phyloP scores from a whole-genome alignment of 2,888 invertebrate species.

The Leptothorax acervorum region DNA sequence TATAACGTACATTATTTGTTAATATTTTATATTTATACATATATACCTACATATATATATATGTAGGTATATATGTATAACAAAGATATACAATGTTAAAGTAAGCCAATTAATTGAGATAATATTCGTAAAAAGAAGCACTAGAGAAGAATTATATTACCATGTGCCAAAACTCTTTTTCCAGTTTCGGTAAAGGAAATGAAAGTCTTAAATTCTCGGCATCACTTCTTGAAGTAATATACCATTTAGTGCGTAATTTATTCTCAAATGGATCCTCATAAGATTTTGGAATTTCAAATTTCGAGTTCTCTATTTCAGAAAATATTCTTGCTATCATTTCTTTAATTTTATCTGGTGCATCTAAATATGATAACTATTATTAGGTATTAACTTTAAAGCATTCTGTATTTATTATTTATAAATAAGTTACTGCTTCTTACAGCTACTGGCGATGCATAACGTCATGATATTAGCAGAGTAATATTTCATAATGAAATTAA shows the following conservation, averaged over 20 bases:
- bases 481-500: background rate
- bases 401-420: too few relatives aligned
- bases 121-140: background rate
- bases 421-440: background rate
- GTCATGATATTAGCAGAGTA: background rate
- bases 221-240: background rate
- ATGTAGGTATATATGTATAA: too few relatives aligned
- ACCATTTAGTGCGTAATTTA: background rate
- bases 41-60: too few relatives aligned
- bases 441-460: background rate
- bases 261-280: background rate
- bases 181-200: background rate
- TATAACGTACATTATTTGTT: too few relatives aligned
- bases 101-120: background rate
- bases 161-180: background rate
- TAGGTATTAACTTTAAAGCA: too few relatives aligned
- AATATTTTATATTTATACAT: too few relatives aligned
- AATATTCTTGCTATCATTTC: background rate
- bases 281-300: background rate
- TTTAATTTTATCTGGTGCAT: background rate
- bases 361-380: background rate
- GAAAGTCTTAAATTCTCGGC: background rate
- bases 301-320: background rate
- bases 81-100: too few relatives aligned
- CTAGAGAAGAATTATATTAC: too few relatives aligned